Conservation (phyloP, 1,140 invertebrate genomes). For the Dendroctonus ponderosae region DNA sequence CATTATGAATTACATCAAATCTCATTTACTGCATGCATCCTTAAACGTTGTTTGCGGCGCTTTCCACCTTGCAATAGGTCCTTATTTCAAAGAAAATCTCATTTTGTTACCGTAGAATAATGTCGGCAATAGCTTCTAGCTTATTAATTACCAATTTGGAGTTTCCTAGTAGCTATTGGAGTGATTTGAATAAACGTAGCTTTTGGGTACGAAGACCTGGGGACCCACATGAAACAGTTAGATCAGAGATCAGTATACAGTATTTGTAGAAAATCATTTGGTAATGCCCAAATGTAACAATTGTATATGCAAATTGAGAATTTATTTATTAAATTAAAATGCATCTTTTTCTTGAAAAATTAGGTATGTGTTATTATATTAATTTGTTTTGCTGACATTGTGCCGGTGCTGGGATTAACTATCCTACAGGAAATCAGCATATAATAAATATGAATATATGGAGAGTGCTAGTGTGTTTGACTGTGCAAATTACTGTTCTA, state of each 20-base stretch:
- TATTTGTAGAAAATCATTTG: no score
- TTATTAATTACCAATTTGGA: constrained; percentile 20
- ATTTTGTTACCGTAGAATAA: constrained; percentile 15
- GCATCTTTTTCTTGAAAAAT: no score
- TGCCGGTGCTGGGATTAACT: no score
- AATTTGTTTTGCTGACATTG: no score
- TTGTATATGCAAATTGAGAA: no score
- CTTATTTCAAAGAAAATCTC: constrained; percentile 14
- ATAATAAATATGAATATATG: constrained; percentile 1
- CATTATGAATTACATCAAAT: constrained; percentile 13
- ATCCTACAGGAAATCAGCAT: no score
- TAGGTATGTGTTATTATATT: no score
- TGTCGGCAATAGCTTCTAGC: constrained; percentile 9
- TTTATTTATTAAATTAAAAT: no score
- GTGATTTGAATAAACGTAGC: constrained; percentile 16
- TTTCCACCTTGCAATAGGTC: not conserved
- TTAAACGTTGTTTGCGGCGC: constrained; percentile 15
- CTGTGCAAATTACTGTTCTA: not conserved
- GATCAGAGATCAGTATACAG: no score
- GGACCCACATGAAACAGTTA: constrained; percentile 7
- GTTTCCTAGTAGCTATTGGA: constrained; percentile 15
- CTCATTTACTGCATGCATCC: constrained; percentile 18
- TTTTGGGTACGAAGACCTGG: not conserved
- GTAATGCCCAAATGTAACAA: no score
- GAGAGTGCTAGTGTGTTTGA: not conserved